Evolutionary conservation across 2,888 invertebrate genomes (phyloP).

Genomic region (Synanthedon myopaeformis): DNA sequence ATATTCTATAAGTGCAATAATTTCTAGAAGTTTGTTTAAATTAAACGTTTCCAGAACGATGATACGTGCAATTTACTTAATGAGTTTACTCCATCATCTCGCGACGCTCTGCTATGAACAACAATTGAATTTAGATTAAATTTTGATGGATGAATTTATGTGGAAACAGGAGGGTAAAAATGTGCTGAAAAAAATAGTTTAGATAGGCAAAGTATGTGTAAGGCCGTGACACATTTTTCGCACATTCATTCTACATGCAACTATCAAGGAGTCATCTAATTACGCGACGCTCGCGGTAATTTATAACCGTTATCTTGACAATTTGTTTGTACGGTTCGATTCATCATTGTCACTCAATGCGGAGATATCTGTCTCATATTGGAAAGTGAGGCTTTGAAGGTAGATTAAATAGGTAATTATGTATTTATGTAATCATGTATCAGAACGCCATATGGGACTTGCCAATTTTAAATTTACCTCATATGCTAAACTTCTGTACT

Average conservation of each 20-base stretch:
- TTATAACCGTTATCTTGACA: constrained; percentile 65
- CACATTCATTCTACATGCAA: not conserved
- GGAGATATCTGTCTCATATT: constrained; percentile 24
- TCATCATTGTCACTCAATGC: constrained; percentile 48
- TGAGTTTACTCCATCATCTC: no score
- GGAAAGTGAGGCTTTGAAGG: constrained; percentile 41
- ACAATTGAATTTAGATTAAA: not conserved
- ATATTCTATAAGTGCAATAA: no score
- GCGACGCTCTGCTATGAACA: no score
- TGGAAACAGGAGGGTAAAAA: no score
- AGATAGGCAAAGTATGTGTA: not conserved
- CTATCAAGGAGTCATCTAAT: not conserved
- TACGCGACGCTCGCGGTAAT: constrained; percentile 22
- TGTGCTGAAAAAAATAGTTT: not conserved
- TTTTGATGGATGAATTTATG: not conserved
- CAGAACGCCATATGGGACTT: not conserved
- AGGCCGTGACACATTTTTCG: constrained; percentile 27
- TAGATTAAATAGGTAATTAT: constrained; percentile 11
- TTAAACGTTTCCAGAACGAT: no score
- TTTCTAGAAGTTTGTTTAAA: no score
- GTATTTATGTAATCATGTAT: constrained; percentile 3
- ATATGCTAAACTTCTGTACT: not conserved
- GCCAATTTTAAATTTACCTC: no score
- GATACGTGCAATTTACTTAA: no score
- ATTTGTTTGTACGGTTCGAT: constrained; percentile 47